Evolutionary conservation across 2,113 vertebrate species (phyloP), one percentile per base, ranked within the genome.

Genomic region (Clinocottus analis): DNA sequence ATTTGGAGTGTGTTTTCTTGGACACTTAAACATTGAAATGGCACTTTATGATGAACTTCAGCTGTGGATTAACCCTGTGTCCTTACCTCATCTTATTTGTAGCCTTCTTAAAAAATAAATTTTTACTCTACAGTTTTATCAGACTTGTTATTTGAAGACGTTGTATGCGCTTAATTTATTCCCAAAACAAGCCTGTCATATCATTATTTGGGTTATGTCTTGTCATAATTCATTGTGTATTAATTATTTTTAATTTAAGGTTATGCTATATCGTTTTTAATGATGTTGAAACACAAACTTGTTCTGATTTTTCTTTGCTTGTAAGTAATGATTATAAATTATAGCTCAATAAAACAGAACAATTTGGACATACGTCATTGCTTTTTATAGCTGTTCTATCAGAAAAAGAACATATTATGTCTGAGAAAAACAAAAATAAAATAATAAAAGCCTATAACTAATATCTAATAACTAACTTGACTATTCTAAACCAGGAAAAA

Each of bases 261-360:
- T 66, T 17, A 39, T 45, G 43, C 6, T 25, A 53, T 31, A 23
- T 55, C 2, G 4, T 41, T 6, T 11, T 93, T 92, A 39, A 74
- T 60, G 16, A 43, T 51, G 89, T 93, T 76, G 9, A 21, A 72
- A 71, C 1, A 33, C 1, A 43, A 65, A 16, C 35, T 60, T 93
- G 35, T 94, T 75, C 55, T 94, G 75, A 95, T 96, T 96, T 94
- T 95, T 94, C 93, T 88, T 5, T 92, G 94, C 33, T 53, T 62
- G 29, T 72, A 47, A 55, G 2, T 83, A 49, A 29, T 55, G 7
- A 60, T 43, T 19, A 31, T 23, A 23, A 49, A 4, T 73, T 17
- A 37, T 21, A 37, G 43, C 8, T 76, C 21, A 86, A 76, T 84
- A 77, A 84, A 56, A 75, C 37, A 55, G 63, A 27, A 74, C 7